Evolutionary conservation across 2,888 invertebrate species (phyloP).

Genomic region (Scelioninae gen. 1): DNA sequence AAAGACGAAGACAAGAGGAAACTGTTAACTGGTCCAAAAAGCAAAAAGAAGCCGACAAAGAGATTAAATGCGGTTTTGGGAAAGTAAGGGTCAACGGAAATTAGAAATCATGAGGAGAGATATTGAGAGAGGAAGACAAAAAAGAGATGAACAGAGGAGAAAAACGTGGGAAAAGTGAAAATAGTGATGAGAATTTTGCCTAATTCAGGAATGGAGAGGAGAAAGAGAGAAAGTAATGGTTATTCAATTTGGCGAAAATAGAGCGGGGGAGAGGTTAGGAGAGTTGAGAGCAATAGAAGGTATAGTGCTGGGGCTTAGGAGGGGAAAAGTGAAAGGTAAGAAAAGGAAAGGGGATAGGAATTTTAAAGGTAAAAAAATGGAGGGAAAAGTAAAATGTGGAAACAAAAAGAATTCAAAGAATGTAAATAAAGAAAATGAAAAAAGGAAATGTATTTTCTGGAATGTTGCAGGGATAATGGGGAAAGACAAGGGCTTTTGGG

Average conservation of each 20-base stretch:
- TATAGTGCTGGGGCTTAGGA: too few relatives aligned
- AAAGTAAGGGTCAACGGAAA: neutral
- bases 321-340: too few relatives aligned
- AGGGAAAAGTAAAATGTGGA: too few relatives aligned
- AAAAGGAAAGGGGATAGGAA: neutral
- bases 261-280: neutral
- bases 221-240: neutral
- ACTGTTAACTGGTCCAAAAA: constrained; percentile 1
- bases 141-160: too few relatives aligned
- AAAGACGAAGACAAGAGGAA: constrained; percentile 8
- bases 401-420: too few relatives aligned
- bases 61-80: neutral
- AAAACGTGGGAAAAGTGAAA: neutral
- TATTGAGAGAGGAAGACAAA: neutral
- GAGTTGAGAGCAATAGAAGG: neutral
- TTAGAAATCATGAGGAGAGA: neutral
- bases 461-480: too few relatives aligned
- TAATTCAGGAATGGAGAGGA: neutral
- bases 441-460: too few relatives aligned
- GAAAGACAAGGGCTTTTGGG: neutral
- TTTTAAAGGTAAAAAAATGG: too few relatives aligned
- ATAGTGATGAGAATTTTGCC: too few relatives aligned
- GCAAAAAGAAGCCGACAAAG: constrained; percentile 3
- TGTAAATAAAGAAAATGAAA: too few relatives aligned
- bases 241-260: too few relatives aligned